Base-by-base conservation (phyloP, 2,888 invertebrate genomes). In the Xestoiulus laeticollis region DNA sequence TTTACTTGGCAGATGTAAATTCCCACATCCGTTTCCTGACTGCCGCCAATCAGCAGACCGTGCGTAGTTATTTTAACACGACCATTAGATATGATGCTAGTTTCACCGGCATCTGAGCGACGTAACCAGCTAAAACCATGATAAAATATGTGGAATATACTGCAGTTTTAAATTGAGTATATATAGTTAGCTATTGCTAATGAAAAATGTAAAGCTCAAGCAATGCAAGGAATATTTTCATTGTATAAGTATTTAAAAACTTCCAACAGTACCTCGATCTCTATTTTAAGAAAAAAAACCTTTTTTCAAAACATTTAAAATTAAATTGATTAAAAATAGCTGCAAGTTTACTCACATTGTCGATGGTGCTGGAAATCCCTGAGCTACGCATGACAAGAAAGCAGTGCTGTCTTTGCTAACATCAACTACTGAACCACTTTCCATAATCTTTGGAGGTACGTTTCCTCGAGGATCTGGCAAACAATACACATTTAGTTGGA, bases 351-450 rank as follows among this genome's bases (percentile, higher is more conserved):
- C 48, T 48, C 53, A 87, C 87, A 16, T 48, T 16, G 85, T 87
- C 0, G 30, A 26, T 16, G 87, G 87, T 48, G 30, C 19, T 16
- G 87, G 87, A 87, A 53, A 87, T 85, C 87, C 87, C 6, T 87
- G 83, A 53, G 87, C 87, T 1, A 87, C 85, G 32, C 87, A 87
- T 1, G 87, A 38, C 6, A 87, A 22, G 53, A 87, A 87, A n/a
- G 59, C 85, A 1, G n/a, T 32, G n/a, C 22, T 59, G 2, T 33
- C 59, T 38, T 82, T 43, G 14, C 5, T 22, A 22, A 85, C 59
- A 33, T n/a, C 19, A 2, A 85, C 32, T 3, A 19, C 12, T 8
- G 48, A 43, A 12, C n/a, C 30, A 53, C 30, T n/a, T 19, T 87
- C 87, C 5, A 53, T 33, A 32, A 83, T 85, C n/a, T 85, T 85